Evolutionary conservation across 2,797 vertebrate species (phyloP), one percentile per base, ranked within the genome.

Genomic region (Bovichtus diacanthus): DNA sequence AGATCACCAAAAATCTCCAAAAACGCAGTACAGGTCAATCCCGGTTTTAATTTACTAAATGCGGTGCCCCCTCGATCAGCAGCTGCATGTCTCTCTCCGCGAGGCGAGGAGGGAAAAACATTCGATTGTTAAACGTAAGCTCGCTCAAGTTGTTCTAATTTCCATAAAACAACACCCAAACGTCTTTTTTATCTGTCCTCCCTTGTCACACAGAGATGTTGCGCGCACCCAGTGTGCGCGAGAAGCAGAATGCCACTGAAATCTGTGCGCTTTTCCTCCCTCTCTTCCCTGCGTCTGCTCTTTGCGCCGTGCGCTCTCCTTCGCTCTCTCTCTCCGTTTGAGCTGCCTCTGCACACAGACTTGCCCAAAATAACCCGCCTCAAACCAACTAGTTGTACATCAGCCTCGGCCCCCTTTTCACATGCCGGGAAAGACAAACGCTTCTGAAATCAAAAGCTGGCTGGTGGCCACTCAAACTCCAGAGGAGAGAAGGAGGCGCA

Each of bases 371-470:
- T 87, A 89, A 94, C 95, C 86, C 94, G 84, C 95, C 94, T 95
- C 92, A 79, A 92, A 89, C 94, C 93, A 80, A 90, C 79, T 88
- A 76, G 82, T 82, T 69, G 73, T 83, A 78, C 82, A 90, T 80
- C 56, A 90, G 91, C 93, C 44, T 81, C 93, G 93, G 93, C 95
- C 95, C 94, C 83, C 15, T 64, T 94, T 78, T 95, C 93, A 93
- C 81, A 90, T 94, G 93, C 74, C 93, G 92, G 95, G 90, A 93
- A 95, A 95, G 93, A 96, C 96, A 96, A 97, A 96, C 92, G 93
- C 88, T 80, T 91, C 95, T 95, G 92, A 94, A 96, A 92, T 90
- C 94, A 92, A 92, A 96, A 90, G 94, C 94, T 86, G 93, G 94
- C 93, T 86, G 76, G 93, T 96, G 90, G 96, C 94, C 95, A 94